Conservation (phyloP, 2,888 invertebrate species). For the Papilio elwesi region DNA sequence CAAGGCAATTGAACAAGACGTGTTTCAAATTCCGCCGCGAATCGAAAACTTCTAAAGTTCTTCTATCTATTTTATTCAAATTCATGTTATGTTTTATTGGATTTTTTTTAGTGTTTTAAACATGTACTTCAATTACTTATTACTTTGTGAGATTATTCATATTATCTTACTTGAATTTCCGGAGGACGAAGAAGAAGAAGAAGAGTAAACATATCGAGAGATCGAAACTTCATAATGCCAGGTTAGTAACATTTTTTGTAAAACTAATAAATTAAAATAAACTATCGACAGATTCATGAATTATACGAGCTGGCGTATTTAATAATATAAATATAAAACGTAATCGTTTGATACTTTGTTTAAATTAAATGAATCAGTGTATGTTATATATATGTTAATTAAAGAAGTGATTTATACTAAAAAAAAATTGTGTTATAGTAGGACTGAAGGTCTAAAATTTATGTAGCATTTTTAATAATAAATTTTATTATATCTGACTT, state of each 20-base stretch:
- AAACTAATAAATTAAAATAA: not conserved
- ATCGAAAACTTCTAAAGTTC: not conserved
- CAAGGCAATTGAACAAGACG: conserved; percentile 31
- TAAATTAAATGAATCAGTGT: too few species aligned
- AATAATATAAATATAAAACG: too few species aligned
- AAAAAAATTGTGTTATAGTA: too few species aligned
- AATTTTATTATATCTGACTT: too few species aligned
- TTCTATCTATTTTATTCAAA: not conserved
- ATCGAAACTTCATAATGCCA: not conserved
- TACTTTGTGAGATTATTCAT: not conserved
- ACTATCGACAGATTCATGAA: not conserved
- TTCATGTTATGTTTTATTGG: not conserved
- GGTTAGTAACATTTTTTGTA: not conserved
- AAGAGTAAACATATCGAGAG: not conserved
- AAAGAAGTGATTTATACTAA: too few species aligned
- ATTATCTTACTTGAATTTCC: not conserved
- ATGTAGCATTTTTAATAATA: too few species aligned
- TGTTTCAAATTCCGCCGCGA: conserved; percentile 16
- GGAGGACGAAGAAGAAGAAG: not conserved
- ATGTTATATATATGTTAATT: too few species aligned
- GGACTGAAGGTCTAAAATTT: too few species aligned
- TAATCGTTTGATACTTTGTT: too few species aligned
- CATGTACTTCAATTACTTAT: not conserved
- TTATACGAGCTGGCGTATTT: not conserved
- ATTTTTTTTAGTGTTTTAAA: not conserved